Conservation (phyloP, 2,113 vertebrate genomes). For the Emydura subglobosa region DNA sequence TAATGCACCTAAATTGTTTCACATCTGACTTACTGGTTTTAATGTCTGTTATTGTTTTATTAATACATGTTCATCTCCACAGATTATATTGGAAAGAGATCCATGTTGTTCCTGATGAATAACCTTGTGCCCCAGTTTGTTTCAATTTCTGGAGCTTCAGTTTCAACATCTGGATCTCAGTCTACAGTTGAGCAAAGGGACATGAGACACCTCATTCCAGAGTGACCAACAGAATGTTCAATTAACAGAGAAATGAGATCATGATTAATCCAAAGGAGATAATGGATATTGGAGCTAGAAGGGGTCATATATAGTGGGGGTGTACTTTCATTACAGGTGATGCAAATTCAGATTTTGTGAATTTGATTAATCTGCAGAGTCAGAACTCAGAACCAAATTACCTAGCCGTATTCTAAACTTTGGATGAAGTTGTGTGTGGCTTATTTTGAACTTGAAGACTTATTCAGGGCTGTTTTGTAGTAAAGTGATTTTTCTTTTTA, state of each 20-base stretch:
- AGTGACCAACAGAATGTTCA: not conserved
- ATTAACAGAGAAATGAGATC: slow-evolving; percentile 13
- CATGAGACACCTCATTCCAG: not conserved
- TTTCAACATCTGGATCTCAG: not conserved
- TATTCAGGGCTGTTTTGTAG: not conserved
- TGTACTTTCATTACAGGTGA: not conserved
- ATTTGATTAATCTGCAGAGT: not conserved
- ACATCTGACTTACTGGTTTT: not conserved
- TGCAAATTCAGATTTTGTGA: not conserved
- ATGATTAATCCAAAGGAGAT: not conserved
- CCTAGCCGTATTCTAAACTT: not conserved
- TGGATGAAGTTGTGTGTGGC: not conserved
- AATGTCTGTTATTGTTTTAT: not conserved
- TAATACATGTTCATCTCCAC: not conserved
- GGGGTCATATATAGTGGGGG: not conserved
- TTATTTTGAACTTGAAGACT: not conserved
- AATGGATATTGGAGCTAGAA: not conserved
- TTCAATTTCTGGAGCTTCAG: not conserved
- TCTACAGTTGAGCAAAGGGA: not conserved
- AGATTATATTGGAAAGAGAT: not conserved
- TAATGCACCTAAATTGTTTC: not conserved
- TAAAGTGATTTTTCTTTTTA: not conserved
- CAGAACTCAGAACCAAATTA: not conserved
- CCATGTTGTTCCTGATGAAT: accelerated
- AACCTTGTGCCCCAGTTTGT: not conserved